Conservation (phyloP, 2,113 vertebrate species). For the Zeus faber region DNA sequence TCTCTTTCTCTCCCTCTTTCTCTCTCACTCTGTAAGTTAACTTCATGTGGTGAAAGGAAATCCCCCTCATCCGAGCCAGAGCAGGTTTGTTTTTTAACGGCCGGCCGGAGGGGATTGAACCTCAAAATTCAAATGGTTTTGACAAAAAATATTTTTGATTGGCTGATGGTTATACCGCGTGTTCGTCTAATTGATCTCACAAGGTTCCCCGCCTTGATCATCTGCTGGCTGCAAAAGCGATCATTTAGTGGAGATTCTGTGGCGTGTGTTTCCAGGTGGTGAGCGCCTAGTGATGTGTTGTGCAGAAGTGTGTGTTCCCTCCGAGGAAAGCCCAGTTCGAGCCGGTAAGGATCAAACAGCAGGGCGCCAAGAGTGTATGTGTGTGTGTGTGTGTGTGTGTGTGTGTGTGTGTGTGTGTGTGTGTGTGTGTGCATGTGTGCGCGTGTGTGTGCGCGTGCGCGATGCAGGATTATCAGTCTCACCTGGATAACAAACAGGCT, state of each 20-base stretch:
- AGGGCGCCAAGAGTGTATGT: background rate
- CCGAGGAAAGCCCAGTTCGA: conserved; percentile 26
- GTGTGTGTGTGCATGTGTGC: conserved; percentile 7
- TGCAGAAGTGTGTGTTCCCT: conserved; percentile 9
- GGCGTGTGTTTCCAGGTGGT: background rate
- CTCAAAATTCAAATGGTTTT: conserved; percentile 25
- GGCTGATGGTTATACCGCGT: conserved; percentile 33
- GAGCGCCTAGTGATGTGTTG: conserved; percentile 20
- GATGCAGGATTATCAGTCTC: conserved; percentile 56
- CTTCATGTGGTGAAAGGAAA: conserved; percentile 42
- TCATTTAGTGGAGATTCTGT: conserved; percentile 19
- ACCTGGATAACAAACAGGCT: conserved; percentile 68
- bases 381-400: conserved; percentile 5
- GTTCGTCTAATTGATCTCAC: conserved; percentile 20
- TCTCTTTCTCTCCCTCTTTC: background rate
- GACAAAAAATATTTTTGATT: conserved; percentile 54
- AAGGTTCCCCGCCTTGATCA: background rate
- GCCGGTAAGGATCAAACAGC: conserved; percentile 42
- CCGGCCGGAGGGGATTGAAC: conserved; percentile 41
- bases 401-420: background rate
- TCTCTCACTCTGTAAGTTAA: conserved; percentile 11
- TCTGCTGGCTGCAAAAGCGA: conserved; percentile 14
- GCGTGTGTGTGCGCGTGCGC: conserved; percentile 15
- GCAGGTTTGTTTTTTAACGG: conserved; percentile 43
- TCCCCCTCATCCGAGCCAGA: conserved; percentile 42